Percentiles rank a stretch among this genome's conserved stretches.
Conservation (phyloP, 2,888 invertebrate genomes). For the Peribatodes rhomboidaria region DNA sequence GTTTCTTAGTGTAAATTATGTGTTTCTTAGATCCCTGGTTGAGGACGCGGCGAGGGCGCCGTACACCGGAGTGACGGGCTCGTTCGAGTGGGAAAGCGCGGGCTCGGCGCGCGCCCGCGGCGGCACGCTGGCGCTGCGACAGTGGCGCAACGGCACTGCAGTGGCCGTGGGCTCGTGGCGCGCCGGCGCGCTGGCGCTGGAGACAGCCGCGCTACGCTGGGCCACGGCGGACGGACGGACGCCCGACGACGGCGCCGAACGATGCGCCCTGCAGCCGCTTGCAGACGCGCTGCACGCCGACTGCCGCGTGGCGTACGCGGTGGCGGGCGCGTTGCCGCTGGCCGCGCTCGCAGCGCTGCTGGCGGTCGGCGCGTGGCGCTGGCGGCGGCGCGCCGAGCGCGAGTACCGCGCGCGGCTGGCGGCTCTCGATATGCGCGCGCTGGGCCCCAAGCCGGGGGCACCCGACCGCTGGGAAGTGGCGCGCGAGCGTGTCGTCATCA, state of each 20-base stretch:
- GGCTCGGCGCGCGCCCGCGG: constrained; percentile 89
- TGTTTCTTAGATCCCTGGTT: constrained; percentile 63
- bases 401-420: constrained; percentile 68
- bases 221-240: constrained; percentile 83
- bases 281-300: constrained; percentile 89
- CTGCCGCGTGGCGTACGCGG: constrained; percentile 91
- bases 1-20: too few relatives aligned
- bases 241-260: constrained; percentile 90
- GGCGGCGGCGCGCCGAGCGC: constrained; percentile 69
- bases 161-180: constrained; percentile 88
- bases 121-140: constrained; percentile 77
- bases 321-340: constrained; percentile 59
- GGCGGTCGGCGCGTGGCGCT: constrained; percentile 62
- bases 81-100: constrained; percentile 86
- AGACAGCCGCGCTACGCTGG: constrained; percentile 86
- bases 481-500: constrained; percentile 93
- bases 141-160: constrained; percentile 84
- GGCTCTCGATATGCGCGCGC: constrained; percentile 70
- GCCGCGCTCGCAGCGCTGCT: constrained; percentile 60
- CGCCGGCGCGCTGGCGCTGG: constrained; percentile 92
- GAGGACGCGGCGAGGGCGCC: constrained; percentile 54
- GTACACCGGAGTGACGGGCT: constrained; percentile 69
- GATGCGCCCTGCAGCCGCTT: constrained; percentile 89
- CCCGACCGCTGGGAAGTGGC: constrained; percentile 96
- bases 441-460: constrained; percentile 60